Evolutionary conservation across 2,797 vertebrate species (phyloP), one percentile per base, ranked within the genome.

Genomic region (Danio tinwini): DNA sequence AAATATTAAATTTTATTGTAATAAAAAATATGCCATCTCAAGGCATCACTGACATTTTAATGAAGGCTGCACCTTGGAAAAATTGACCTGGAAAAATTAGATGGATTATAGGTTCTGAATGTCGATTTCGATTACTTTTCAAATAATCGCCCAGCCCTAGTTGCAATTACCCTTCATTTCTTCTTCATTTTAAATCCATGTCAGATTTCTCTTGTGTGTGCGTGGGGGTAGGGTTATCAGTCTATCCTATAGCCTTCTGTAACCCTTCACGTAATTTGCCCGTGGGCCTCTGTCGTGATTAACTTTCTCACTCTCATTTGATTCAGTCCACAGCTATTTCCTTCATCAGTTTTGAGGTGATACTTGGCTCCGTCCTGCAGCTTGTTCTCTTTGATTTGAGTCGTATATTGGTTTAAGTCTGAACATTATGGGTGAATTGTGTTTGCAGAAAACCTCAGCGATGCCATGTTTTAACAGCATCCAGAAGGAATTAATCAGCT

Each of bases 321-420:
- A 53, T 82, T 86, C 82, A 82, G 52, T 80, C 87, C 78, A 74
- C 85, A 88, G 81, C 39, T 85, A 80, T 90, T 88, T 82, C 84
- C 85, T 73, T 90, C 83, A 90, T 88, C 85, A 88, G 81, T 78
- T 81, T 75, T 84, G 87, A 74, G 86, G 82, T 69, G 76, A 81
- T 87, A 78, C 80, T 84, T 86, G 85, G 81, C 87, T 85, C 63
- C 1, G 55, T 76, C 39, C 56, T 73, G 67, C 73, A 81, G 78
- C 71, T 82, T 82, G 71, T 69, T 42, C 56, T 61, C 77, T 88
- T 85, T 85, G 85, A 89, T 86, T 87, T 47, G 49, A 71, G 76
- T 82, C 83, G 40, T 83, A 83, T 87, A 75, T 81, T 80, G 58
- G 74, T 86, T 82, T 79, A 84, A 80, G 81, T 85, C 68, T 9